phyloP scores from a whole-genome alignment of 2,113 vertebrate species.

The Rostratula benghalensis region DNA sequence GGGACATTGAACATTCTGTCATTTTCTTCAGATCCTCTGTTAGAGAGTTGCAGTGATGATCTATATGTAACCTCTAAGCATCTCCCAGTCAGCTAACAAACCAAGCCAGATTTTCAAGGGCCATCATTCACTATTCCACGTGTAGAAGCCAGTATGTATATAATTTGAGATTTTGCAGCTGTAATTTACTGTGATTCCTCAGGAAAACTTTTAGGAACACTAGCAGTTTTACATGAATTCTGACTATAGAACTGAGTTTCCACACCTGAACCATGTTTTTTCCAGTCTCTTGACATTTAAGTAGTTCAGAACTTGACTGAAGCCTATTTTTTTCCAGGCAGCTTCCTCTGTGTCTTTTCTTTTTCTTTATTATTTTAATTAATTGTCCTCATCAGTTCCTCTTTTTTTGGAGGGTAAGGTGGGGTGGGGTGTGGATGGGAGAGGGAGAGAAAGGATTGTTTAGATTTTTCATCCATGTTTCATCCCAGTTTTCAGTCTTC shows the following conservation, averaged over 20 bases:
- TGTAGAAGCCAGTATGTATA: accelerated
- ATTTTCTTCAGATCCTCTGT: neutral
- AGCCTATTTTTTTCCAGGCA: neutral
- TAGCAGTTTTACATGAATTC: neutral
- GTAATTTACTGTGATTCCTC: neutral
- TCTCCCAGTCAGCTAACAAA: neutral
- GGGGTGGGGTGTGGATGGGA: too few species aligned
- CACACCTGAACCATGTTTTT: accelerated
- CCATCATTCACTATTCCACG: neutral
- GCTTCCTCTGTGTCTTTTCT: neutral
- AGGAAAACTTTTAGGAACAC: neutral
- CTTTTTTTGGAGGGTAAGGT: neutral
- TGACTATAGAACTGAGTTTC: neutral
- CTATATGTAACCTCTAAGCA: neutral
- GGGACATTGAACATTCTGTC: neutral
- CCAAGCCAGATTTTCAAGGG: neutral
- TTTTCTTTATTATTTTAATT: neutral
- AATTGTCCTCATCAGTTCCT: neutral
- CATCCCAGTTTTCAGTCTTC: neutral
- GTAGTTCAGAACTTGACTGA: neutral
- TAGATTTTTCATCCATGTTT: neutral
- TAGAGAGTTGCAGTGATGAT: neutral
- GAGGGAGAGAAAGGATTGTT: neutral
- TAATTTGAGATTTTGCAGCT: neutral
- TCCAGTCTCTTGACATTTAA: neutral